Evolutionary conservation across 2,888 invertebrate species (phyloP).

Genomic region (Eutolmus rufibarbis): DNA sequence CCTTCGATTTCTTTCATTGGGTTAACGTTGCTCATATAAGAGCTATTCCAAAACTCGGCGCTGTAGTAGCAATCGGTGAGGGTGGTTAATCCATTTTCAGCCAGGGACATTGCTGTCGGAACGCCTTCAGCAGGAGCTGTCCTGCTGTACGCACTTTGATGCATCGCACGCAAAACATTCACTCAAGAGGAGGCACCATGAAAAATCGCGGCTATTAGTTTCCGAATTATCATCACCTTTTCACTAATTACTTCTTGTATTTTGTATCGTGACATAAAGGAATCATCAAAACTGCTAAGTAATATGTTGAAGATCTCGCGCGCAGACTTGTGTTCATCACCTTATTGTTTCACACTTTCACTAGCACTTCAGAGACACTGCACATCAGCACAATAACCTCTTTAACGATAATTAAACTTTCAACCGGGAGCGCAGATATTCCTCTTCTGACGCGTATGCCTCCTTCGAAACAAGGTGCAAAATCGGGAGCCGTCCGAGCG

Average conservation of each 20-base stretch:
- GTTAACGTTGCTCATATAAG: slow-evolving; percentile 64
- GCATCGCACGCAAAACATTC: slow-evolving; percentile 48
- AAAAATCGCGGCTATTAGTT: background rate
- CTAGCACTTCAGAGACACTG: slow-evolving; percentile 52
- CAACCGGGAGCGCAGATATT: slow-evolving; percentile 57
- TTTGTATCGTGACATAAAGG: slow-evolving; percentile 7
- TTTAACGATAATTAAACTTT: slow-evolving; percentile 59
- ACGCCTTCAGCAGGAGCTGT: slow-evolving; percentile 58
- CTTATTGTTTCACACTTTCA: slow-evolving; percentile 55
- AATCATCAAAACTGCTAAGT: slow-evolving; percentile 18
- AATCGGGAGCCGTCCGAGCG: background rate
- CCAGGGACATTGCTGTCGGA: slow-evolving; percentile 58
- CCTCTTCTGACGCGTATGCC: slow-evolving; percentile 43
- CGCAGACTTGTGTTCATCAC: slow-evolving; percentile 47
- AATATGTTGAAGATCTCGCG: slow-evolving; percentile 33
- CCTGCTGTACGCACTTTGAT: slow-evolving; percentile 53
- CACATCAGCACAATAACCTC: slow-evolving; percentile 55
- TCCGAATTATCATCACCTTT: slow-evolving; percentile 8
- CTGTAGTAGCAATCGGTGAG: slow-evolving; percentile 60
- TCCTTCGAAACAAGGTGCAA: slow-evolving; percentile 38
- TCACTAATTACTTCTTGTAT: background rate
- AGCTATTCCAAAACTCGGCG: slow-evolving; percentile 59
- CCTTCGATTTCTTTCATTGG: slow-evolving; percentile 85
- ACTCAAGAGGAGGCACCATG: background rate
- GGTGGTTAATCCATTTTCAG: slow-evolving; percentile 57